Percentiles rank a stretch among this genome's conserved stretches.
These are phyloP conservation scores for Argyresthia goedartella DNA, from an alignment of 2,888 invertebrate species.

Conservation along the genomic window DNA sequence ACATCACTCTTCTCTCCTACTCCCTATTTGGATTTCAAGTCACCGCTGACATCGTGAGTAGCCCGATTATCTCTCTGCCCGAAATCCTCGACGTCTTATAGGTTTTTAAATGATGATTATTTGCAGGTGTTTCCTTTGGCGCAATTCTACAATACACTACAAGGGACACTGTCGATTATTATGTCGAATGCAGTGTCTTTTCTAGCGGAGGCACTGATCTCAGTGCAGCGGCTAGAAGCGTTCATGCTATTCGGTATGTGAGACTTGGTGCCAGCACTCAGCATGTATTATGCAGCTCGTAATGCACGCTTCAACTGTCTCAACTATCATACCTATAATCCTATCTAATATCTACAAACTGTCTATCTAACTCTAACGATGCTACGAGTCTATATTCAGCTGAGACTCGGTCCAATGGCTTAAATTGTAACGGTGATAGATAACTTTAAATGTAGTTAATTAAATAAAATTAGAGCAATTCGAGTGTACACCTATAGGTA, in stretches of 20 bases:
- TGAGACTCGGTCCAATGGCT: slow-evolving; percentile 22
- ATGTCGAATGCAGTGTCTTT: slow-evolving; percentile 72
- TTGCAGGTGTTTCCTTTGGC: slow-evolving; percentile 74
- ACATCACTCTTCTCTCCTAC: slow-evolving; percentile 83
- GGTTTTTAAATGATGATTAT: not conserved
- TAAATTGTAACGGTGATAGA: too few relatives aligned
- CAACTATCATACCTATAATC: too few relatives aligned
- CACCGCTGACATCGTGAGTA: slow-evolving; percentile 68
- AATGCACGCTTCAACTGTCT: slow-evolving; percentile 13
- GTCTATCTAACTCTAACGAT: too few relatives aligned
- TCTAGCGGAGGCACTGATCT: slow-evolving; percentile 72
- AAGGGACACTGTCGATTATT: slow-evolving; percentile 72
- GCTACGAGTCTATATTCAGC: slow-evolving; percentile 32
- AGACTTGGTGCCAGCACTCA: slow-evolving; percentile 16
- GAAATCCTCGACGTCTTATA: too few relatives aligned
- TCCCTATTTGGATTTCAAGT: slow-evolving; percentile 76
- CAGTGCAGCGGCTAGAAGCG: slow-evolving; percentile 71
- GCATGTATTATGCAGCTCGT: slow-evolving; percentile 17
- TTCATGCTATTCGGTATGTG: slow-evolving; percentile 70
- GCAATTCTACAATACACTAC: slow-evolving; percentile 75
- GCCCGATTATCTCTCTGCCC: too few relatives aligned
- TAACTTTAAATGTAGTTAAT: too few relatives aligned
- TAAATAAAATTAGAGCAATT: too few relatives aligned
- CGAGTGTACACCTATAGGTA: too few relatives aligned
- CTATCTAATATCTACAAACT: too few relatives aligned